Conservation (phyloP, 2,888 invertebrate genomes). For the Hetaerina titia region DNA sequence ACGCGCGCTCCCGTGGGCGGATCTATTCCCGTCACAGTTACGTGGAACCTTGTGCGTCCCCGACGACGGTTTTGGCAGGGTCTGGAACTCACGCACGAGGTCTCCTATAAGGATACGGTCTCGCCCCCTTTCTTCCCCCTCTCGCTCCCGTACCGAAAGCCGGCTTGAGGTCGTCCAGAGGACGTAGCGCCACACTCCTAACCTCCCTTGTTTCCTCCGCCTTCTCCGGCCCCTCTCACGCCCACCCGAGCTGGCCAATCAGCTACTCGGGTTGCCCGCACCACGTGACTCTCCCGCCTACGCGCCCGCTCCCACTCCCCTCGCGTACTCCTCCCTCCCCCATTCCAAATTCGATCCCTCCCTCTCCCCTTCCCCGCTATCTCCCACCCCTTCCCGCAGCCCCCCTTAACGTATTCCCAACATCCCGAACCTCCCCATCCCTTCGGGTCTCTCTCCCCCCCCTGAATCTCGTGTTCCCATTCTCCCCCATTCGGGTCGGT, state of each 20-base stretch:
- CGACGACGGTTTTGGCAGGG: slow-evolving; percentile 19
- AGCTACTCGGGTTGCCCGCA: slow-evolving; percentile 32
- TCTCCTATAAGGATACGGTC: slow-evolving; percentile 1
- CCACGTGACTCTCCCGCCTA: slow-evolving; percentile 56
- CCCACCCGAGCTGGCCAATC: slow-evolving; percentile 55
- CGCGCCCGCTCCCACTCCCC: background rate
- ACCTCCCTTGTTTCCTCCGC: too few species aligned
- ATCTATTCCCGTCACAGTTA: slow-evolving; percentile 49
- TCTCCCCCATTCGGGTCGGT: background rate
- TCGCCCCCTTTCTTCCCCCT: background rate
- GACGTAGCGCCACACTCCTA: background rate
- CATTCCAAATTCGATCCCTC: background rate
- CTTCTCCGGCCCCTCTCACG: slow-evolving; percentile 25
- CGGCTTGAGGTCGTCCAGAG: slow-evolving; percentile 60
- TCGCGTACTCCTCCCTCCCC: background rate
- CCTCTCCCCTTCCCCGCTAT: background rate
- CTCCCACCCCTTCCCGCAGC: background rate
- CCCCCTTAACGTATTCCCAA: background rate
- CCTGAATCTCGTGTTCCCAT: background rate
- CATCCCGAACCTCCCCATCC: background rate
- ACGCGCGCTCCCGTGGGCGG: background rate
- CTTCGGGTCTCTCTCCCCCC: background rate
- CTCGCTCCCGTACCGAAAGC: background rate
- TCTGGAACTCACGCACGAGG: background rate
- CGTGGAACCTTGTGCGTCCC: background rate